Base-by-base conservation (phyloP, 1,140 invertebrate species). In the Batillaria attramentaria region DNA sequence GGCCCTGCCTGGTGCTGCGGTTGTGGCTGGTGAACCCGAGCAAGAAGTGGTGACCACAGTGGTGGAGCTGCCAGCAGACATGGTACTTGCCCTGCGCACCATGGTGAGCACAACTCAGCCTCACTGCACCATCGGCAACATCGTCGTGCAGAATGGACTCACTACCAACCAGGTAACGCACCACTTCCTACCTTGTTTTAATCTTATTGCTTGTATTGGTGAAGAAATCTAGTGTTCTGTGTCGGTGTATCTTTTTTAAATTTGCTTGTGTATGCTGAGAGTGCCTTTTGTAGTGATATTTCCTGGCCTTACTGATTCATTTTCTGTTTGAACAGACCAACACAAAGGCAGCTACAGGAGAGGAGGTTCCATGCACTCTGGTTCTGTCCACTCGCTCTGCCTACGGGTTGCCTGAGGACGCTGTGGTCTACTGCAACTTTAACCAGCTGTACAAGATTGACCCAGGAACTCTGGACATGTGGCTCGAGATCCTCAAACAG, bases 401-500 rank as follows among this genome's bases (percentile, higher is more conserved):
- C 89, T 99, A 99, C 88, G 95, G 95, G 41, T 92, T 99, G 72
- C 98, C 98, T 0, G 97, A 99, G 85, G 96, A 99, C 88, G 97
- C 96, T 16, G 94, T 99, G 83, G 96, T 99, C 24, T 99, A 96
- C 90, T 99, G 98, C 89, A 99, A 99, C 92, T 99, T 99, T 91
- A 99, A 99, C 93, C 98, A 99, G 88, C 93, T 99, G 50, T 99
- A 99, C 90, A 99, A 99, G 93, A 98, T 98, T 82, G 98, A 99
- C 91, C 98, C 98, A 0, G 91, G 94, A 69, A 98, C 97, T 0
- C 92, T 99, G 50, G 85, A 97, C 81, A 97, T 97, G 93, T 99
- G 98, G 98, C 95, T 95, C 13, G 93, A 97, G 91, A 98, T 99
- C 87, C 90, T 99, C 72, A 97, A 97, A 92, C 68, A 70, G 68